A percentile compares a stretch with the other conserved stretches of the same genome.
These are phyloP conservation scores for Melanotaenia parkinsoni DNA, from an alignment of 2,797 vertebrate genomes.

Conservation along the genomic window DNA sequence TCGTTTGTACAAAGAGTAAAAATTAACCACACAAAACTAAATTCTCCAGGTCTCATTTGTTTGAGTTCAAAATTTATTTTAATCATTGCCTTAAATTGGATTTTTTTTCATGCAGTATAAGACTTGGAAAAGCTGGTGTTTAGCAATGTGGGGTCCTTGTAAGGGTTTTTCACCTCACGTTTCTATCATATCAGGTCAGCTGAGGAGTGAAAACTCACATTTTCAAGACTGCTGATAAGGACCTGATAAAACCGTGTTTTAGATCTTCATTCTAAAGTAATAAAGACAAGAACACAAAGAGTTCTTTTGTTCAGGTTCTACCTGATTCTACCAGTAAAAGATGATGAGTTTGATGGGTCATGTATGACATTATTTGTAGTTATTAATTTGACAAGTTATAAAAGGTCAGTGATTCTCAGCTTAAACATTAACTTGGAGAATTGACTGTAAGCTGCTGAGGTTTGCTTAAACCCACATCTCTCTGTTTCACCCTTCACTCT, in stretches of 20 bases:
- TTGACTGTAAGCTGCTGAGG: not conserved
- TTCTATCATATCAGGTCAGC: not conserved
- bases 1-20: not conserved
- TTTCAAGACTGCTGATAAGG: not conserved
- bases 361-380: not conserved
- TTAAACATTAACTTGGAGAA: constrained; percentile 68
- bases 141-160: not conserved
- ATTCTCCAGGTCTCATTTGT: not conserved
- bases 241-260: not conserved
- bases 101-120: not conserved
- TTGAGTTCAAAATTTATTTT: not conserved
- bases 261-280: not conserved
- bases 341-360: not conserved
- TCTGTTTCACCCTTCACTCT: not conserved
- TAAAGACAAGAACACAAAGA: not conserved
- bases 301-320: not conserved
- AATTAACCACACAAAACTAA: not conserved
- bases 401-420: constrained; percentile 29
- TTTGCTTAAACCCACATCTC: not conserved
- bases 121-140: not conserved
- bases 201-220: not conserved
- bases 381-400: constrained; percentile 12
- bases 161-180: too few species aligned
- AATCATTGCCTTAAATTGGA: too few species aligned
- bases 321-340: too few species aligned